Evolutionary conservation across 2,113 vertebrate genomes (phyloP).

Genomic region (Oceanites oceanicus): DNA sequence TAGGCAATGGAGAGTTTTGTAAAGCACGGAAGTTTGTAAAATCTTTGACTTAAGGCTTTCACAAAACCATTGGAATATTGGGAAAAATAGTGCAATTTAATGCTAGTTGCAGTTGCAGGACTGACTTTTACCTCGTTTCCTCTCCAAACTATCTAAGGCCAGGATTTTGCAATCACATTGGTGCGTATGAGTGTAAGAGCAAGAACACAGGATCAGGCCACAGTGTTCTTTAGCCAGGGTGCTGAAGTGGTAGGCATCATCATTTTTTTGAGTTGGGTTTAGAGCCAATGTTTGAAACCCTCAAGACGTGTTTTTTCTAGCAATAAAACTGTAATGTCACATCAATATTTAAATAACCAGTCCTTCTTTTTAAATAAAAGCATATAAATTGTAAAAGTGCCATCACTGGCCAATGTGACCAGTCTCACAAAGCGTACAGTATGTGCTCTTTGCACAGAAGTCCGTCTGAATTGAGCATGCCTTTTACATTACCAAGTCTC

Average conservation of each 20-base stretch:
- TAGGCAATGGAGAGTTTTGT: background rate
- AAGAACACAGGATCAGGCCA: background rate
- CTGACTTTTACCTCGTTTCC: background rate
- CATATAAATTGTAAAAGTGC: background rate
- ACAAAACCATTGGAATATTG: background rate
- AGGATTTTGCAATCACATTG: background rate
- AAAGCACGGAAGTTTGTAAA: background rate
- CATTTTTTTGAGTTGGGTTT: background rate
- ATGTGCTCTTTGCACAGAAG: background rate
- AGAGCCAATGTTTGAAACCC: background rate
- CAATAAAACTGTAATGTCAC: background rate
- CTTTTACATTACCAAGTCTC: background rate
- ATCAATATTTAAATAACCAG: background rate
- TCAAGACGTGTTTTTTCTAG: background rate
- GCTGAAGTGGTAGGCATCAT: background rate
- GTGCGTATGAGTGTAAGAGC: rapidly evolving
- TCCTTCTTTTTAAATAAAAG: background rate
- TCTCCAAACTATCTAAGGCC: background rate
- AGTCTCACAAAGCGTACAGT: background rate
- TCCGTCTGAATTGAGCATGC: background rate
- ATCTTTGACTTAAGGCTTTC: background rate
- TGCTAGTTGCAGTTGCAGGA: background rate
- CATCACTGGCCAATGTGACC: background rate
- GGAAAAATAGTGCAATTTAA: background rate
- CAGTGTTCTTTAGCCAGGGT: background rate